A percentile compares a stretch with the other conserved stretches of the same genome.
These are phyloP conservation scores for Chrysolina oricalcia DNA, from an alignment of 2,888 invertebrate species.

Conservation along the genomic window DNA sequence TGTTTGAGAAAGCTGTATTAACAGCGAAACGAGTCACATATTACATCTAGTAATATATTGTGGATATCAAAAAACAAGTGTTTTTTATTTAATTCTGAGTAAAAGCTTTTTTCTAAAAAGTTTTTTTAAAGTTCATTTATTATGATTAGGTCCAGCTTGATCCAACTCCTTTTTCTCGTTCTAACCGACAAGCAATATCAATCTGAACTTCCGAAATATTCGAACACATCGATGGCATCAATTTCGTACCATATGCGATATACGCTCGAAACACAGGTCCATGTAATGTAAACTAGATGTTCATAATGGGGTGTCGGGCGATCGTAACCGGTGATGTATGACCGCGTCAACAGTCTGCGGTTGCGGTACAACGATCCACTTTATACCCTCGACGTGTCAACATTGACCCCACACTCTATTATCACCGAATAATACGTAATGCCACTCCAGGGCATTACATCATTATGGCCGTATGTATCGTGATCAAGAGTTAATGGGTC, in stretches of 20 bases:
- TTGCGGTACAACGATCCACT: constrained; percentile 58
- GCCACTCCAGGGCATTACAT: constrained; percentile 30
- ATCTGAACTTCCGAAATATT: not conserved
- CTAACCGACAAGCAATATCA: not conserved
- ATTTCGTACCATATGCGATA: constrained; percentile 12
- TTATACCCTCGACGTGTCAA: constrained; percentile 56
- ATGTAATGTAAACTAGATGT: constrained; percentile 21
- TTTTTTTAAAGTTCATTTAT: no score
- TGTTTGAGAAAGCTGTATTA: no score
- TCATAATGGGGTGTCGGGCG: constrained; percentile 17
- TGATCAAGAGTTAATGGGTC: not conserved
- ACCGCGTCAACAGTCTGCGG: constrained; percentile 58
- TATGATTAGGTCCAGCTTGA: not conserved
- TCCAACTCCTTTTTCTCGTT: no score
- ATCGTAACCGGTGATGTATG: constrained; percentile 54
- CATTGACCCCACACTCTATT: constrained; percentile 51
- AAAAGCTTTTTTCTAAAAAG: no score
- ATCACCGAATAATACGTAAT: constrained; percentile 42
- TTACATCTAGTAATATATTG: no score
- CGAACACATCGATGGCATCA: not conserved
- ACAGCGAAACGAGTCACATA: no score
- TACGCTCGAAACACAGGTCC: constrained; percentile 16
- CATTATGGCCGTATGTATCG: constrained; percentile 22
- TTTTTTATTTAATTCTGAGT: no score
- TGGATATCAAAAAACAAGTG: no score